Evolutionary conservation across 30 jellyfish, hydroid and myxozoan genomes (phyloP).

Genomic region (Aurelia coerulea): DNA sequence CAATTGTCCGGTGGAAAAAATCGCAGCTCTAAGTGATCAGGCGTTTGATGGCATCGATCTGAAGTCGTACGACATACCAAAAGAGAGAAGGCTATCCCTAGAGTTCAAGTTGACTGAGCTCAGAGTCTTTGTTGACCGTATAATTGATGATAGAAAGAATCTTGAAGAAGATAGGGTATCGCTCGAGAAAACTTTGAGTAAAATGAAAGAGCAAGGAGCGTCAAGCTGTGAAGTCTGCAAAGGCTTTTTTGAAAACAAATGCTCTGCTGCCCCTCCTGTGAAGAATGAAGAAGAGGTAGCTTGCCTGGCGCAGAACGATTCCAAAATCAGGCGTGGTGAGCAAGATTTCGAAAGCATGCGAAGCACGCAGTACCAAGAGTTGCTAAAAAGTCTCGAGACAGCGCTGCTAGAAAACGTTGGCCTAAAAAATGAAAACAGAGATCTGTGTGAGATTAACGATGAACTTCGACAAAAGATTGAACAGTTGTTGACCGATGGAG

Average conservation of each 20-base stretch:
- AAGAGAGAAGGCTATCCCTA: constrained; percentile 43
- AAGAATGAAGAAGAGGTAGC: neutral
- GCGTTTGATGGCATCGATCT: constrained; percentile 44
- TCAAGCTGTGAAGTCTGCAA: neutral
- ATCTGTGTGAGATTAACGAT: constrained; percentile 33
- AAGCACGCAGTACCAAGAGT: constrained; percentile 37
- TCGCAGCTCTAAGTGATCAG: constrained; percentile 24
- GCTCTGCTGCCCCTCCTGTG: neutral
- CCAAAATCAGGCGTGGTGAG: neutral
- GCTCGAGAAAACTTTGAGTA: constrained; percentile 8
- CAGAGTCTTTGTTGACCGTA: constrained; percentile 34
- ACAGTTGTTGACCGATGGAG: constrained; percentile 44
- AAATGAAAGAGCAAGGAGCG: neutral
- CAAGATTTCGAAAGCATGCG: neutral
- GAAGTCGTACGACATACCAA: constrained; percentile 54
- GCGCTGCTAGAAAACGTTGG: constrained; percentile 59
- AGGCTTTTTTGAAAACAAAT: neutral
- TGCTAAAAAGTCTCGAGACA: constrained; percentile 29
- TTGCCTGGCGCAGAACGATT: neutral
- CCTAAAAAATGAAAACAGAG: constrained; percentile 52
- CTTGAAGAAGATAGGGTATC: constrained; percentile 49
- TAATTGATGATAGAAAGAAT: constrained; percentile 42
- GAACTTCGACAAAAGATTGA: constrained; percentile 60
- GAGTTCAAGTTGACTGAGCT: constrained; percentile 39
- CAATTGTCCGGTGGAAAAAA: neutral